Conservation (phyloP, 1,140 invertebrate genomes). For the Polypedilum vanderplanki region DNA sequence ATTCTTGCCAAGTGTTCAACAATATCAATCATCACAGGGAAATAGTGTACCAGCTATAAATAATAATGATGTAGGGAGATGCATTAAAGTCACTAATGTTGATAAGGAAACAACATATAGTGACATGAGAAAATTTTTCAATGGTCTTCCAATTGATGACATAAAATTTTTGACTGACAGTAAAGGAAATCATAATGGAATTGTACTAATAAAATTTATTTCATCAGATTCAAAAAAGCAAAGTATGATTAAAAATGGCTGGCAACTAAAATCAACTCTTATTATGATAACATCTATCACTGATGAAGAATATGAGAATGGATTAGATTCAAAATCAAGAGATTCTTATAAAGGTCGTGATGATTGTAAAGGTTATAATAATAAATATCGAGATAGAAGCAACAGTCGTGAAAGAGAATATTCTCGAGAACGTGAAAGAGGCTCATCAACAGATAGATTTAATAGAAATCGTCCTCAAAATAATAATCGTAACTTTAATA, state of each 20-base stretch:
- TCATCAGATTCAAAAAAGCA: conserved; percentile 58
- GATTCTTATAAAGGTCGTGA: conserved; percentile 31
- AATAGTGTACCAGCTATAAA: not conserved
- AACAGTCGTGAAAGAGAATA: not conserved
- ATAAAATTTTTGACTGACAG: conserved; percentile 79
- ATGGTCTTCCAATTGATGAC: conserved; percentile 68
- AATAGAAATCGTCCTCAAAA: not conserved
- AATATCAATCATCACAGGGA: not conserved
- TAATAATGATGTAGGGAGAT: conserved; percentile 43
- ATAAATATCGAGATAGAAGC: not conserved
- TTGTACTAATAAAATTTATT: conserved; percentile 71
- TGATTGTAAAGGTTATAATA: conserved; percentile 13
- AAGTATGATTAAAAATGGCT: conserved; percentile 56
- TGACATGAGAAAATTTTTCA: conserved; percentile 75
- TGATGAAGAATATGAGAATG: conserved; percentile 57
- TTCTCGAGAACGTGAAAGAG: conserved; percentile 15
- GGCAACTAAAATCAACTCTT: conserved; percentile 52
- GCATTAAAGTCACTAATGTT: conserved; percentile 64
- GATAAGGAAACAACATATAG: conserved; percentile 60
- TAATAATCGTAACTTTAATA: conserved; percentile 9
- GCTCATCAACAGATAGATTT: not conserved
- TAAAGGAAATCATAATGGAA: conserved; percentile 67
- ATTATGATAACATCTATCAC: conserved; percentile 55
- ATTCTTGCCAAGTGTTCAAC: not conserved
- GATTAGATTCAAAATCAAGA: conserved; percentile 53